Evolutionary conservation across 2,888 invertebrate genomes (phyloP), one percentile per base, ranked within the genome.

Genomic region (Drosophila colorata): DNA sequence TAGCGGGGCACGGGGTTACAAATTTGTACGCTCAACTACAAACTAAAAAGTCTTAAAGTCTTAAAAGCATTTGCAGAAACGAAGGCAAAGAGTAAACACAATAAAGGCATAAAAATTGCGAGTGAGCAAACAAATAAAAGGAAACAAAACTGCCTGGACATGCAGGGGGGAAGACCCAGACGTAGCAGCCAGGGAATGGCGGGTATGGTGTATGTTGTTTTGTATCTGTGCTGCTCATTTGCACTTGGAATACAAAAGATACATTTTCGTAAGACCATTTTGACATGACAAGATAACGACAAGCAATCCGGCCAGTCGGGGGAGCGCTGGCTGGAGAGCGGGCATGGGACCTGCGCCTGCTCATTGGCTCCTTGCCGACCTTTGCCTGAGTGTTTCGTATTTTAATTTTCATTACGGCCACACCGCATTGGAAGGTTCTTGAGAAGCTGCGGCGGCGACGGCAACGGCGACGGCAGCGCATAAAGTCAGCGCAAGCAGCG

Each of bases 201-300:
- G 23, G 13, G 28, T 18, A 14, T 52, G 59, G 38, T 60, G 55
- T 18, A 35, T 52, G 44, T 35, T 66, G 57, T 65, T 47, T 48
- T 75, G 74, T 75, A 78, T 78, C 67, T 83, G 71, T 69, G 83
- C 85, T 88, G 90, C 88, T 88, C 88, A 88, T 88, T 88, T 88
- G 88, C 88, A 88, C 88, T 88, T 86, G 89, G 84, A 88, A 84
- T 88, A 87, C 88, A 89, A 87, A 88, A 88, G 87, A 84, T 86
- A 90, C 77, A 90, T 90, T 89, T 90, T 85, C 87, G 86, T 80
- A 88, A 89, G 84, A 89, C 89, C 88, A 88, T 89, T 90, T 89
- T 89, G 90, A 89, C 90, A 89, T 88, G 90, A 90, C 89, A 90
- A 90, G 90, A 90, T 90, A 90, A 90, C 90, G 90, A 90, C 87